Evolutionary conservation across 2,797 vertebrate species (phyloP).

Genomic region (Sorex maritimensis): DNA sequence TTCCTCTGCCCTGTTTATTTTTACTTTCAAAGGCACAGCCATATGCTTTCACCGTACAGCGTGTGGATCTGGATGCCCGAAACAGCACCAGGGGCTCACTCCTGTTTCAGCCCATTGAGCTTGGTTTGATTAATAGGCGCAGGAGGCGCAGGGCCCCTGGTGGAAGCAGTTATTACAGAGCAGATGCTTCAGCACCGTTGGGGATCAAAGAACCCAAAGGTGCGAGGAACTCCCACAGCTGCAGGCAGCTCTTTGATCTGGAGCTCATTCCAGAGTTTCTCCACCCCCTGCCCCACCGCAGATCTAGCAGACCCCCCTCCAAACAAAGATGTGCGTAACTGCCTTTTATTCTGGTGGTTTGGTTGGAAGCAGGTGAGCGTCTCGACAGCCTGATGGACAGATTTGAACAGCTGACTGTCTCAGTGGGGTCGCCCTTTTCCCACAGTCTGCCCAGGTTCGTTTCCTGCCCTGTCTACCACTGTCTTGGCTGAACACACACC

Average conservation of each 20-base stretch:
- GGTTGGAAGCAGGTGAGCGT: not conserved
- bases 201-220: conserved; percentile 76
- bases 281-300: not conserved
- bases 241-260: conserved; percentile 73
- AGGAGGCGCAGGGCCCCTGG: not conserved
- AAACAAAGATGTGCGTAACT: not conserved
- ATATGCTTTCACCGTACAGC: not conserved
- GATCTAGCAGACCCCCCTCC: not conserved
- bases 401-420: not conserved
- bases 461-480: not conserved
- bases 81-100: too few species aligned
- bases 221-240: not conserved
- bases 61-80: not conserved
- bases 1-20: not conserved
- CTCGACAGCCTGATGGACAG: not conserved
- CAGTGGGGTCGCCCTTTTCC: too few species aligned
- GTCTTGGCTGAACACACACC: not conserved
- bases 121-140: conserved; percentile 45
- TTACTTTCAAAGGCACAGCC: not conserved
- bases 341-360: conserved; percentile 31
- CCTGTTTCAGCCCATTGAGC: not conserved
- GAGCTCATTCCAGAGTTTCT: not conserved
- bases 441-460: not conserved
- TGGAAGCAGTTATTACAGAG: conserved; percentile 63
- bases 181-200: conserved; percentile 53